Base-by-base conservation (phyloP, 2,113 vertebrate species). In the Nesogale talazaci region DNA sequence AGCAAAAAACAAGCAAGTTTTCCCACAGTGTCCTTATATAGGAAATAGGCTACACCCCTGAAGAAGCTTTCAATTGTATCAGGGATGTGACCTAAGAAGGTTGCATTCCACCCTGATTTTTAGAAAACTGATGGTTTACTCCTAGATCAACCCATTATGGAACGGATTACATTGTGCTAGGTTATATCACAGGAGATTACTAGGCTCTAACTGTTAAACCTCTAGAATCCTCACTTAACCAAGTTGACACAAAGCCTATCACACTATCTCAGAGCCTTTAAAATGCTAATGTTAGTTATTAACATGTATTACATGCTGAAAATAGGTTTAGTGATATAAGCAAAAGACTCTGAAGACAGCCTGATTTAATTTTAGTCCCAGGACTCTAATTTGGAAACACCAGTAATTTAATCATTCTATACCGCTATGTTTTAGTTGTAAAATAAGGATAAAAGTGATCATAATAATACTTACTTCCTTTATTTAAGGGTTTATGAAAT, bases 211-310 rank as follows among this genome's bases (percentile, higher is more conserved):
- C 46, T 52, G 46, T 52, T 52, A 52, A 52, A 52, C 46, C 46
- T 12, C 9, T 52, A 52, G 46, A 52, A 52, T 52, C 14, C 46
- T 52, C 46, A 52, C 46, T 12, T 52, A 52, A 52, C 46, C 46
- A 52, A 52, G 46, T 52, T 52, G 46, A 52, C 46, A 52, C 46
- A 52, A 52, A 52, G 46, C 46, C 10, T 52, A 52, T 52, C 46
- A 52, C 46, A 52, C 16, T 61, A 75, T 70, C 16, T 65, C n/a
- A 86, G 25, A 70, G 6, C 0, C 20, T 83, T 91, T 86, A 89
- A 86, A 93, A 87, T 87, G 9, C 1, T 46, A 79, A 70, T 46
- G 25, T 5, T 91, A 94, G 92, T 65, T 65, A 83, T 36, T 92
- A 90, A 23, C 14, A 63, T 31, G 40, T 22, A n/a, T 46, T 59